Evolutionary conservation across 2,888 invertebrate species (phyloP).

Genomic region (Onchidella celtica): DNA sequence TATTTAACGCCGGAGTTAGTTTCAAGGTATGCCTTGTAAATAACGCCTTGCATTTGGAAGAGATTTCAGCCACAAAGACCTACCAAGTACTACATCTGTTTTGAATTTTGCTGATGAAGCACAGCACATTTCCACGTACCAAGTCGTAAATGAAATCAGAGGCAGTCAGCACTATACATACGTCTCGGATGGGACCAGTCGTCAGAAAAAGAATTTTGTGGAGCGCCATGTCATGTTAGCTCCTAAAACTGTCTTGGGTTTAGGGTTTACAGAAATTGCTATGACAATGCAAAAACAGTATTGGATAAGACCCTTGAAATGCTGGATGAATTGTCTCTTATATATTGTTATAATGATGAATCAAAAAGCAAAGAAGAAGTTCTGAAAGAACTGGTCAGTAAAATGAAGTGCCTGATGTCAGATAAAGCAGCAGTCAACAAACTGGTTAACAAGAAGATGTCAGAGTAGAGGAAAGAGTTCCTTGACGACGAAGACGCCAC

Average conservation of each 20-base stretch:
- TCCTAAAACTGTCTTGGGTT: background rate
- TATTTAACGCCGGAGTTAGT: too few relatives aligned
- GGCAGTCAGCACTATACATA: slow-evolving; percentile 2
- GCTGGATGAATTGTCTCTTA: too few relatives aligned
- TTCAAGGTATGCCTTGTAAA: too few relatives aligned
- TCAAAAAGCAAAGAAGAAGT: background rate
- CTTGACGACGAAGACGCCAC: too few relatives aligned
- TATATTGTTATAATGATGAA: background rate
- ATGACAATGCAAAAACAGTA: background rate
- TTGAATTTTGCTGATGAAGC: background rate
- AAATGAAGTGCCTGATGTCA: too few relatives aligned
- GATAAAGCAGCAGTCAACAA: too few relatives aligned
- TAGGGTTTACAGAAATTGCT: slow-evolving; percentile 2
- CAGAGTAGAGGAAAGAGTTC: too few relatives aligned
- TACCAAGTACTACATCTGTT: background rate
- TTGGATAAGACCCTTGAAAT: background rate
- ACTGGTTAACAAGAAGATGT: too few relatives aligned
- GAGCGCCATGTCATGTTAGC: slow-evolving; percentile 1
- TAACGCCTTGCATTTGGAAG: too few relatives aligned
- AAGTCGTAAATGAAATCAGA: slow-evolving; percentile 1
- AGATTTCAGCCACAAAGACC: background rate
- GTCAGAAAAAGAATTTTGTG: background rate
- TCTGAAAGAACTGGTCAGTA: background rate
- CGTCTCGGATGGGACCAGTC: slow-evolving; percentile 2
- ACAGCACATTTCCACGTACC: background rate